phyloP scores from a whole-genome alignment of 2,797 vertebrate genomes.

The Erpetoichthys calabaricus region DNA sequence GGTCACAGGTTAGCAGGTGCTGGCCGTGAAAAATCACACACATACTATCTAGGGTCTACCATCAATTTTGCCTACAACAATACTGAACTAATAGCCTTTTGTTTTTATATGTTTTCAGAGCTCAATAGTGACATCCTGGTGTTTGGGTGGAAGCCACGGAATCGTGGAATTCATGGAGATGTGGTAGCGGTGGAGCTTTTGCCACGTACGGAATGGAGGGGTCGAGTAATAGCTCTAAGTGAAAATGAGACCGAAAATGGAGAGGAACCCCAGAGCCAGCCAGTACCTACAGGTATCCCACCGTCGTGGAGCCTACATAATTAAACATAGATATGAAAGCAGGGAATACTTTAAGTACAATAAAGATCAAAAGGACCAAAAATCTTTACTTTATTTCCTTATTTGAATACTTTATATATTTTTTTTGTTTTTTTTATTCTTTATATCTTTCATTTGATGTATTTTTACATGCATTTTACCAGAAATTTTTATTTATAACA shows the following conservation, averaged over 20 bases:
- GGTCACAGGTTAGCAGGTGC: too few species aligned
- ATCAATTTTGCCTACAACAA: background rate
- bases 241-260: conserved; percentile 62
- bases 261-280: conserved; percentile 51
- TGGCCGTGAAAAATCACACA: too few species aligned
- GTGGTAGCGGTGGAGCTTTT: conserved; percentile 70
- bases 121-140: conserved; percentile 66
- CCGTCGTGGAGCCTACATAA: too few species aligned
- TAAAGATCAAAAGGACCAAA: too few species aligned
- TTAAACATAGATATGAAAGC: too few species aligned
- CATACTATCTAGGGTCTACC: too few species aligned
- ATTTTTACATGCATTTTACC: too few species aligned
- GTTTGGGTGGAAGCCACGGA: conserved; percentile 63
- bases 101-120: conserved; percentile 35
- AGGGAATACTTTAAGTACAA: too few species aligned
- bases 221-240: conserved; percentile 58
- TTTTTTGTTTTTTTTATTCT: conserved; percentile 8
- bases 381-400: background rate
- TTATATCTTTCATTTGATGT: too few species aligned
- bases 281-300: conserved; percentile 76
- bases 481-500: too few species aligned
- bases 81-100: background rate
- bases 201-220: conserved; percentile 70
- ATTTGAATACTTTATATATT: background rate
- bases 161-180: conserved; percentile 78